Conservation (phyloP, 2,888 invertebrate genomes). For the Trisateles emortualis region DNA sequence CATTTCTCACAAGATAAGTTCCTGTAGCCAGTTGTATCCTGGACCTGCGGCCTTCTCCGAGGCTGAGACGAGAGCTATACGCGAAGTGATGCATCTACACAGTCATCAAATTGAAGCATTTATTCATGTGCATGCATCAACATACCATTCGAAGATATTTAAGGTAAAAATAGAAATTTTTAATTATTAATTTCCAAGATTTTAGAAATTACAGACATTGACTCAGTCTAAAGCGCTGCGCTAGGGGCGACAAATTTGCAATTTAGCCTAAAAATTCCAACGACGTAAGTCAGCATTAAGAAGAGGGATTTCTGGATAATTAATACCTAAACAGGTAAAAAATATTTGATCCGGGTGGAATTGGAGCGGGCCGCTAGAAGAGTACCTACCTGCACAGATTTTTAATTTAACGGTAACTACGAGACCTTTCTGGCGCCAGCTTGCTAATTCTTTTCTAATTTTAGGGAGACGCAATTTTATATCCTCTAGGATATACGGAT, state of each 20-base stretch:
- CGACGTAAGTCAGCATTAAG: too few species aligned
- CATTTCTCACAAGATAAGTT: constrained; percentile 38
- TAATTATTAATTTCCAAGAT: too few species aligned
- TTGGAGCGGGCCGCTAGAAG: too few species aligned
- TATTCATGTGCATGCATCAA: constrained; percentile 69
- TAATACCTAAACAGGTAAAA: too few species aligned
- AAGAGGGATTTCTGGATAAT: too few species aligned
- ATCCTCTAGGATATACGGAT: constrained; percentile 71
- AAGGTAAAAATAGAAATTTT: constrained; percentile 56
- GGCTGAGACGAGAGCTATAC: constrained; percentile 65
- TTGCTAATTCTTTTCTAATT: constrained; percentile 15
- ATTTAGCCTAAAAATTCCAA: too few species aligned
- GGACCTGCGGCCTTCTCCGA: constrained; percentile 72
- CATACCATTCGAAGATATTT: constrained; percentile 40
- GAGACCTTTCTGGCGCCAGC: background rate
- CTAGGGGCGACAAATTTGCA: too few species aligned
- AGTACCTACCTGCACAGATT: too few species aligned
- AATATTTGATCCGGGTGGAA: too few species aligned
- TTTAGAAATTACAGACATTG: too few species aligned
- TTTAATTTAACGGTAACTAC: too few species aligned
- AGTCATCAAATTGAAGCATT: constrained; percentile 73
- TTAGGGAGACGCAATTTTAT: constrained; percentile 78
- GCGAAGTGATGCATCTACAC: constrained; percentile 67
- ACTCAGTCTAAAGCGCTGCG: too few species aligned
- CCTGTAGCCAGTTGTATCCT: constrained; percentile 71